These are phyloP conservation scores for Octomys mimax DNA, from an alignment of 2,797 vertebrate genomes.

Conservation along the genomic window DNA sequence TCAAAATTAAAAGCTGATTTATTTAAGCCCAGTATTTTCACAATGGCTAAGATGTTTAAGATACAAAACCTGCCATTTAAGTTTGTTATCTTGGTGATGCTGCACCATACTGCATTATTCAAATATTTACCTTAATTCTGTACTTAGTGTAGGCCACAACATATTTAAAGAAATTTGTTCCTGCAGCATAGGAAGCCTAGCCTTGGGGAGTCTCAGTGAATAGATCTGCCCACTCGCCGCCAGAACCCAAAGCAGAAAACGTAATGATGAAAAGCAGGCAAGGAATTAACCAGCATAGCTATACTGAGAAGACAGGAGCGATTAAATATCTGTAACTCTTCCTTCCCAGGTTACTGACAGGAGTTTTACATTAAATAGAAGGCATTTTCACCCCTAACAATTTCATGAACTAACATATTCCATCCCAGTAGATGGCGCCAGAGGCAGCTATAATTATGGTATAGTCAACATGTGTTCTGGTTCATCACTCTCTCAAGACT, in stretches of 20 bases:
- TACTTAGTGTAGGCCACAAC: neutral
- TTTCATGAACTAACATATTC: neutral
- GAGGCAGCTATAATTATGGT: neutral
- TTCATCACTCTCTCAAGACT: neutral
- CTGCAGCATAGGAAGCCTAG: neutral
- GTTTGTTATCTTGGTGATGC: neutral
- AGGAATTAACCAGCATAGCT: neutral
- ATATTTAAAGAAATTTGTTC: neutral
- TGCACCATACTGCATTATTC: neutral
- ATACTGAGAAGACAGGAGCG: neutral
- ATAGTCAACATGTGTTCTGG: neutral
- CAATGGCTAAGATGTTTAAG: slow-evolving; percentile 9
- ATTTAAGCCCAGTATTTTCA: neutral
- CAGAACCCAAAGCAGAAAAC: neutral
- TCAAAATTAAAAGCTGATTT: neutral
- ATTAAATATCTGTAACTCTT: neutral
- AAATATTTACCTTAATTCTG: neutral
- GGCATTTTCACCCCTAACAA: neutral
- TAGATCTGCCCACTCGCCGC: neutral
- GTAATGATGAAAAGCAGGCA: neutral
- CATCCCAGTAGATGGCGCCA: neutral
- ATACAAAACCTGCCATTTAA: neutral
- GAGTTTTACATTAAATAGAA: neutral
- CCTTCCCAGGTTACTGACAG: neutral
- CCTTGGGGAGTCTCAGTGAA: neutral